These are phyloP conservation scores for Esox masquinongy DNA, from an alignment of 2,797 vertebrate species.

Conservation along the genomic window DNA sequence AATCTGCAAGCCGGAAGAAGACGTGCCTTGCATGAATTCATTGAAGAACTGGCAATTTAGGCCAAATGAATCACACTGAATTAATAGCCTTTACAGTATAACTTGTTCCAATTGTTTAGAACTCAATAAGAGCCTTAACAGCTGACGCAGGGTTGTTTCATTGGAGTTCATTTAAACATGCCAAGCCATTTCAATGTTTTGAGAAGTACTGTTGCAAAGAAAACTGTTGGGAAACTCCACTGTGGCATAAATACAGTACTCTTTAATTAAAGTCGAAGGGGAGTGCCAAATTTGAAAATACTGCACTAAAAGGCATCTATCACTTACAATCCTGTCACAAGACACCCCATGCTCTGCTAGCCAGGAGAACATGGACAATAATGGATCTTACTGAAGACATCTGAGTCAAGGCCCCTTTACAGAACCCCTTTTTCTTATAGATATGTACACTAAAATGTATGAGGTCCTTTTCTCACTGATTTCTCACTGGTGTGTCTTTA, in stretches of 20 bases:
- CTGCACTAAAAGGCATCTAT: conserved; percentile 12
- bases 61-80: neutral
- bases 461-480: conserved; percentile 26
- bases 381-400: conserved; percentile 28
- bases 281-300: conserved; percentile 25
- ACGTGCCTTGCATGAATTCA: neutral
- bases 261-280: conserved; percentile 23
- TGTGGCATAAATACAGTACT: neutral
- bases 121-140: neutral
- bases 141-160: neutral
- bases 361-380: conserved; percentile 35
- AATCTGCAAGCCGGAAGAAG: conserved; percentile 27
- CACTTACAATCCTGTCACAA: conserved; percentile 11
- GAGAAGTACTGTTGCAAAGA: neutral
- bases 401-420: conserved; percentile 25
- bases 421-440: conserved; percentile 42
- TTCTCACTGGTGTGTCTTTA: conserved; percentile 28
- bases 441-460: conserved; percentile 45
- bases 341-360: conserved; percentile 6
- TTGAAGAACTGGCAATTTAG: neutral
- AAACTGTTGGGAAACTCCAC: neutral
- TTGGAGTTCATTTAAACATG: neutral
- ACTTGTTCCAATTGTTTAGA: neutral
- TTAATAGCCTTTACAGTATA: neutral
- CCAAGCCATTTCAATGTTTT: conserved; percentile 18